Percentiles rank a stretch among this genome's conserved stretches.
These are phyloP conservation scores for Paelopatides confundens DNA, from an alignment of 53 echinoderm and acorn worm species.

Conservation along the genomic window DNA sequence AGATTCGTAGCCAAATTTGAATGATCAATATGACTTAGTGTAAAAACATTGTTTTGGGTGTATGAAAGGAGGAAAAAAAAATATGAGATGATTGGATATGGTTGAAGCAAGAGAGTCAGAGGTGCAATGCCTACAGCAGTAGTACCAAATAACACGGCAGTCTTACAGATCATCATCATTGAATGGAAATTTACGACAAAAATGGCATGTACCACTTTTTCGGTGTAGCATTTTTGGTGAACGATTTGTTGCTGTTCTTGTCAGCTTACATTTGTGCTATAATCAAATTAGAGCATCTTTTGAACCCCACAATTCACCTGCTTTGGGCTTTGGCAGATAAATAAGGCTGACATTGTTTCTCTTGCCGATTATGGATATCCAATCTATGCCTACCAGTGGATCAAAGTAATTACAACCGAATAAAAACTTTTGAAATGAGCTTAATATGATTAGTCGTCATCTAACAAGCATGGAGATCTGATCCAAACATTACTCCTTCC, in stretches of 20 bases:
- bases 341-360: not conserved
- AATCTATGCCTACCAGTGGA: not conserved
- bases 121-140: too few relatives aligned
- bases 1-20: too few relatives aligned
- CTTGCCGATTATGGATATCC: not conserved
- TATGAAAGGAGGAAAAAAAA: too few relatives aligned
- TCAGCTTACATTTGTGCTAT: not conserved
- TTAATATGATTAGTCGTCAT: slow-evolving; percentile 10
- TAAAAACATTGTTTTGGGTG: too few relatives aligned
- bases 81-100: too few relatives aligned
- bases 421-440: slow-evolving; percentile 1
- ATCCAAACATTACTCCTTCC: not conserved
- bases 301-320: not conserved
- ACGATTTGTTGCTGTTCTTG: not conserved
- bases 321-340: slow-evolving; percentile 4
- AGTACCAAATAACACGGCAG: too few relatives aligned
- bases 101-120: too few relatives aligned
- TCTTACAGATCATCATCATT: too few relatives aligned
- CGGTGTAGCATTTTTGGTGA: not conserved
- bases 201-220: too few relatives aligned
- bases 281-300: slow-evolving; percentile 12
- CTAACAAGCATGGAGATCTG: not conserved
- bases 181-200: too few relatives aligned
- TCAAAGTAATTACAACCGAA: slow-evolving; percentile 25
- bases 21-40: too few relatives aligned